Evolutionary conservation across 2,888 invertebrate genomes (phyloP), one percentile per base, ranked within the genome.

Genomic region (Ecliptopera silaceata): DNA sequence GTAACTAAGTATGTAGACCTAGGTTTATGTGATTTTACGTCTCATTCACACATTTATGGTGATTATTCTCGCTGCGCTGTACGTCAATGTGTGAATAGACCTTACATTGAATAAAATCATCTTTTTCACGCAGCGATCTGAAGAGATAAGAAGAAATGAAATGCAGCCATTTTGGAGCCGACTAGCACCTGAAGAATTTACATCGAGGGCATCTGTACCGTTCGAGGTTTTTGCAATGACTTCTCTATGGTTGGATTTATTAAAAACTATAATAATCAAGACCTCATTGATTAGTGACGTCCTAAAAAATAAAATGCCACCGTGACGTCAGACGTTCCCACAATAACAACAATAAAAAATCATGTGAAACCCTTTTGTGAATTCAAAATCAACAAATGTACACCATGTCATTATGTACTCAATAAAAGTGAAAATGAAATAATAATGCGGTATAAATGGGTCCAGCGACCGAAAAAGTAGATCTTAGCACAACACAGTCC

Each of bases 381-480:
- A 34, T 17, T 34, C 45, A 43, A 54, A 60, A 47, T 46, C 46
- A 49, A 59, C 58, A 68, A 52, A 65, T 56, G 38, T 54, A 51
- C 52, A 59, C 55, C 63, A 61, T 55, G 68, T 50, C 75, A 84
- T 62, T 75, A 88, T 88, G 85, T 66, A 80, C 68, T 78, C 77
- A 45, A 72, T 72, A 65, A 85, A 83, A 78, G 86, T 82, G 56
- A 88, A 88, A 80, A 84, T 82, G 80, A 86, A 85, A 72, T 65
- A 69, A 74, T 68, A 59, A 77, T 63, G 64, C 62, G 53, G 70
- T 63, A 68, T 75, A 77, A 79, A 82, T 83, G 80, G 75, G 77
- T 74, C 53, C 53, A n/a, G 71, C 71, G 56, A 69, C 68, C 61
- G 83, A 84, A 12, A 84, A 85, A 70, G 66, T 73, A 62, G 84